Conservation (phyloP, 2,888 invertebrate species). For the Aspidiotus rigidus region DNA sequence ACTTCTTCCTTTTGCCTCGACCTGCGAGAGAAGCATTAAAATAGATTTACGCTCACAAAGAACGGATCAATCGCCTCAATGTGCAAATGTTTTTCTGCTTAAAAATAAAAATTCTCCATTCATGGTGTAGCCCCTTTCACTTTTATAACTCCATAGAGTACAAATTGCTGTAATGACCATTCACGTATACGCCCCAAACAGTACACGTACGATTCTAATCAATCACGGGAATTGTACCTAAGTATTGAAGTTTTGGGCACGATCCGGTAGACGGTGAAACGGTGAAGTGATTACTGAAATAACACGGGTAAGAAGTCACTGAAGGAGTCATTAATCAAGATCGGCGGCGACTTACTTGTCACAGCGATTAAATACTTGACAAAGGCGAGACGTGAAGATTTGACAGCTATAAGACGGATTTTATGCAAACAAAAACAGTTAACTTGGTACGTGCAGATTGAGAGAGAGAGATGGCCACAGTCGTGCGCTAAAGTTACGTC, state of each 20-base stretch:
- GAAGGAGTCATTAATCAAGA: neutral
- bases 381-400: neutral
- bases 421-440: constrained; percentile 4
- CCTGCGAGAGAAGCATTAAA: constrained; percentile 41
- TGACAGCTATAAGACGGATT: neutral
- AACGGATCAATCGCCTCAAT: neutral
- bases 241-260: no score
- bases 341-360: constrained; percentile 1
- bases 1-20: constrained; percentile 52
- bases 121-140: no score
- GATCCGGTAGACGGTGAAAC: no score
- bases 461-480: neutral
- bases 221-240: no score
- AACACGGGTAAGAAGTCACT: no score
- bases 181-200: no score
- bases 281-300: no score
- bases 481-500: neutral
- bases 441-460: neutral
- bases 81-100: no score
- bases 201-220: no score
- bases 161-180: no score
- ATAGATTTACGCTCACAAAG: neutral
- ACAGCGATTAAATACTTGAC: neutral
- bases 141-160: no score
- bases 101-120: no score